These are phyloP conservation scores for Pomatorhinus ruficollis DNA, from an alignment of 2,113 vertebrate genomes.

Conservation along the genomic window DNA sequence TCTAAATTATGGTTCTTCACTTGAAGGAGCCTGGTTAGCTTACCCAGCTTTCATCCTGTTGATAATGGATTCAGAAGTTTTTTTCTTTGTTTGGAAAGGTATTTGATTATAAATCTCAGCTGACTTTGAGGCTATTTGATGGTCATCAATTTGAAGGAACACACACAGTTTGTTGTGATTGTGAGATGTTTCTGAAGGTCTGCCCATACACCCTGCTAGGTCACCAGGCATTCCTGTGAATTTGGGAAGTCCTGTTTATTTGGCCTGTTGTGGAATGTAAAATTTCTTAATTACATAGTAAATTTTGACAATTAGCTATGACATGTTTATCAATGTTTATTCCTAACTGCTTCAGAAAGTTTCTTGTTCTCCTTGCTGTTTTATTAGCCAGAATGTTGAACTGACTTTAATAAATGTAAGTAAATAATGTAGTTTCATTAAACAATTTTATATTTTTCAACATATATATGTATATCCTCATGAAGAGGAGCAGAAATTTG, in stretches of 20 bases:
- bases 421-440: neutral
- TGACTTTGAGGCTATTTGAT: neutral
- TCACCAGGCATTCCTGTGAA: neutral
- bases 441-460: neutral
- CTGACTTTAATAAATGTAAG: neutral
- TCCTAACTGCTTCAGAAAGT: neutral
- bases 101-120: neutral
- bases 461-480: neutral
- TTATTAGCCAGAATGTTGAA: neutral
- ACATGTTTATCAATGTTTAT: neutral
- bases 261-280: neutral
- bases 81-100: neutral
- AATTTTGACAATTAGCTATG: neutral
- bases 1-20: neutral
- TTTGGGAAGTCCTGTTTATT: neutral
- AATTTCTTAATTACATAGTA: neutral
- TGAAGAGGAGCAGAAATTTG: neutral
- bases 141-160: neutral
- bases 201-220: neutral
- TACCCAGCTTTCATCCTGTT: neutral
- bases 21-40: neutral
- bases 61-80: neutral
- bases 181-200: neutral
- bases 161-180: neutral
- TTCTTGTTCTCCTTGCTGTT: neutral